These are phyloP conservation scores for Pogoniulus pusillus DNA, from an alignment of 2,797 vertebrate genomes.

Conservation along the genomic window DNA sequence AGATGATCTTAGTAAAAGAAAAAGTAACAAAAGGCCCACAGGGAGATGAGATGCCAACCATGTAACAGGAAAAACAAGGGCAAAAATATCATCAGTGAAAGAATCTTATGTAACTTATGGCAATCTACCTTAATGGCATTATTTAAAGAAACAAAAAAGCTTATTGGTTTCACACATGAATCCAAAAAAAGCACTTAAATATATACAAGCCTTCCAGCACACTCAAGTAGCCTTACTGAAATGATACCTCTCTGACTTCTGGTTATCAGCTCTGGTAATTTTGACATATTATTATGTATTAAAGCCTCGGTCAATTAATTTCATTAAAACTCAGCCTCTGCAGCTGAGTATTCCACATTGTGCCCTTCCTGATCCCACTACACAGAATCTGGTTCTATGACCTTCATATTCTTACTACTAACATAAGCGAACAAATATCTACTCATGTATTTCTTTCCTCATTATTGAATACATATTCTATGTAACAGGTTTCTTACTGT, in stretches of 20 bases:
- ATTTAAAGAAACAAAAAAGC: background rate
- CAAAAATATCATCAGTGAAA: background rate
- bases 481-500: background rate
- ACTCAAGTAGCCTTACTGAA: background rate
- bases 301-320: background rate
- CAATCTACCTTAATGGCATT: background rate
- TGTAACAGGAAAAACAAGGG: background rate
- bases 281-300: background rate
- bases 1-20: background rate
- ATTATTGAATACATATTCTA: background rate
- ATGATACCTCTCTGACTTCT: background rate
- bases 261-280: background rate
- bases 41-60: background rate
- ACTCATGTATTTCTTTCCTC: background rate
- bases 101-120: background rate
- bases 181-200: background rate
- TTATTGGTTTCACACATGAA: conserved; percentile 4
- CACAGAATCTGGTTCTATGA: background rate
- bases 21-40: background rate
- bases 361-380: background rate
- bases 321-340: background rate
- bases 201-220: background rate
- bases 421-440: background rate
- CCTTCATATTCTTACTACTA: background rate
- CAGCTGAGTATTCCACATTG: background rate